phyloP scores from a whole-genome alignment of 2,113 vertebrate species.

The Mormyrus lacerda region DNA sequence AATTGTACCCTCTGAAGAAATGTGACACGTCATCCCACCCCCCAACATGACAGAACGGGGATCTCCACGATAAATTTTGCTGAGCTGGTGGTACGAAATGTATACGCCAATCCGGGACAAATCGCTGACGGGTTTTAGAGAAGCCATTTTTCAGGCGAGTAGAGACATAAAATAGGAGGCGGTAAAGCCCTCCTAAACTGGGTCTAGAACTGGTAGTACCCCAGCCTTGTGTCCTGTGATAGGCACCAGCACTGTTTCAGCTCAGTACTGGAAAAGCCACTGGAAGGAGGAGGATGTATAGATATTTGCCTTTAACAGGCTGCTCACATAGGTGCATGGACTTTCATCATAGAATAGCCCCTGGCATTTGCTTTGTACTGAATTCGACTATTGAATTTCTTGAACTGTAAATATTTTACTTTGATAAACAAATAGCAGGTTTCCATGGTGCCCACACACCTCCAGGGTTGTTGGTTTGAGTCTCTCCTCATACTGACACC shows the following conservation, averaged over 20 bases:
- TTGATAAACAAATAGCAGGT: background rate
- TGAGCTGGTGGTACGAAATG: background rate
- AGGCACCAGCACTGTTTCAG: background rate
- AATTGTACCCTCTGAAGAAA: no score
- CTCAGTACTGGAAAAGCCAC: background rate
- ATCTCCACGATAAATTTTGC: background rate
- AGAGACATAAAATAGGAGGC: background rate
- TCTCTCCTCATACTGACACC: background rate
- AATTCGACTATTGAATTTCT: background rate
- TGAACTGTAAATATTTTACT: background rate
- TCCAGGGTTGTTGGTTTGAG: background rate
- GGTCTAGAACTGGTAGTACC: background rate
- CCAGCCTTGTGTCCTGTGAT: background rate
- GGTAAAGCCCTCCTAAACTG: background rate
- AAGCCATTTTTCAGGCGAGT: background rate
- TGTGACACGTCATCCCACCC: background rate
- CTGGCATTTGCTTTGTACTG: background rate
- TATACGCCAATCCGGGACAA: background rate
- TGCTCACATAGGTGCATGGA: background rate
- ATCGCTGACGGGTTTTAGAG: background rate
- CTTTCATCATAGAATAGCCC: background rate
- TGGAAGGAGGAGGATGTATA: background rate
- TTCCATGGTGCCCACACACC: background rate
- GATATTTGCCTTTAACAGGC: background rate
- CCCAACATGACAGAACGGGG: background rate